A percentile compares a stretch with the other conserved stretches of the same genome.
phyloP scores from a whole-genome alignment of 1,140 invertebrate genomes.

The Arctopsyche grandis region DNA sequence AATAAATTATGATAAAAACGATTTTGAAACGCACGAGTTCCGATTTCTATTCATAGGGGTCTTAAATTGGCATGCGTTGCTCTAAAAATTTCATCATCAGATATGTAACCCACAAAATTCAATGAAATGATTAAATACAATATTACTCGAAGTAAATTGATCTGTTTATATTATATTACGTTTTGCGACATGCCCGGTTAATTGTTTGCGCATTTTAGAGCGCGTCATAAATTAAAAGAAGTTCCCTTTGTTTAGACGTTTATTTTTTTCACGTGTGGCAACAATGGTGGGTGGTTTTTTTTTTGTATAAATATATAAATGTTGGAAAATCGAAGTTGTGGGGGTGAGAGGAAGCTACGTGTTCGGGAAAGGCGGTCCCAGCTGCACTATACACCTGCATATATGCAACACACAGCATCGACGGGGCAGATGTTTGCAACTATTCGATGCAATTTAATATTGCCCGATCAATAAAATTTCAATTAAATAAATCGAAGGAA shows the following conservation, averaged over 20 bases:
- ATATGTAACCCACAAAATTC: no score
- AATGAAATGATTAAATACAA: no score
- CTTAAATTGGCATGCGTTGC: no score
- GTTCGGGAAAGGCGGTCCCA: slow-evolving; percentile 33
- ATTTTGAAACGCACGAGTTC: no score
- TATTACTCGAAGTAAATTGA: no score
- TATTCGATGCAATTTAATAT: not conserved
- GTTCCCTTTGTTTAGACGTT: slow-evolving; percentile 12
- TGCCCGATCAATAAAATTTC: not conserved
- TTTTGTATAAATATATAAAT: not conserved
- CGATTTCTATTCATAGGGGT: no score
- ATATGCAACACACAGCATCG: slow-evolving; percentile 17
- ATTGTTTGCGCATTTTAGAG: slow-evolving; percentile 6
- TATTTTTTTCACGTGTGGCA: not conserved
- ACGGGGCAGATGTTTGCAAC: not conserved
- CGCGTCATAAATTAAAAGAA: slow-evolving; percentile 11
- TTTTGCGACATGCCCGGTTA: not conserved
- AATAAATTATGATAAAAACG: no score
- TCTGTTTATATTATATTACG: not conserved
- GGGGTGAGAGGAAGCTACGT: slow-evolving; percentile 14
- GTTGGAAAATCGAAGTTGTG: not conserved
- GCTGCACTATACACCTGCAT: slow-evolving; percentile 44
- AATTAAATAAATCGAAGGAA: no score
- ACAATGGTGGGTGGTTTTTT: not conserved
- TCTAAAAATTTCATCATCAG: no score